Evolutionary conservation across 2,888 invertebrate species (phyloP).

Genomic region (Hypomecis atomaria): DNA sequence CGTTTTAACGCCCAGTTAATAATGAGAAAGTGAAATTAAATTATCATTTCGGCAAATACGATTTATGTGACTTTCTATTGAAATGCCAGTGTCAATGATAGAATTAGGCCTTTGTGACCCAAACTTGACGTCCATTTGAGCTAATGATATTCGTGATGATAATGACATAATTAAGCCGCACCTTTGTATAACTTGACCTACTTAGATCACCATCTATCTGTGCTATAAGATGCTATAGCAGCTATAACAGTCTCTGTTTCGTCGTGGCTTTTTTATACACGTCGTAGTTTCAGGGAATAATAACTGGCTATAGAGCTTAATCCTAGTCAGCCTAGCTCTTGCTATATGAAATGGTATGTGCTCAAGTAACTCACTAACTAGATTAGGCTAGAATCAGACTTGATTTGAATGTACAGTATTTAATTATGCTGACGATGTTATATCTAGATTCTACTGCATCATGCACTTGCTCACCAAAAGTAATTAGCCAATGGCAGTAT

Average conservation of each 20-base stretch:
- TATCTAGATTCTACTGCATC: too few relatives aligned
- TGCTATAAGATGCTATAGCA: too few relatives aligned
- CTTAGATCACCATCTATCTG: neutral
- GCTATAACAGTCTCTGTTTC: too few relatives aligned
- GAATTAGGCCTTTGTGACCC: conserved; percentile 4
- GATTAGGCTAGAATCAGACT: too few relatives aligned
- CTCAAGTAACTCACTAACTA: too few relatives aligned
- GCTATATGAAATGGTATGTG: too few relatives aligned
- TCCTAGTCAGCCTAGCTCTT: too few relatives aligned
- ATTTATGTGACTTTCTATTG: conserved; percentile 26
- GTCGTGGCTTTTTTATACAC: too few relatives aligned
- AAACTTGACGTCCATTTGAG: neutral
- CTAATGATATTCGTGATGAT: conserved; percentile 15
- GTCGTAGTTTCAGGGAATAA: too few relatives aligned
- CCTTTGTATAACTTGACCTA: neutral
- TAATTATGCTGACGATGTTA: too few relatives aligned
- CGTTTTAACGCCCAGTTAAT: conserved; percentile 35
- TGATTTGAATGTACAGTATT: too few relatives aligned
- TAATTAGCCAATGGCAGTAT: neutral
- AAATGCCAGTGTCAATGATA: conserved; percentile 16
- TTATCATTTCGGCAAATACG: conserved; percentile 31
- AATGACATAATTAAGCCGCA: conserved; percentile 7
- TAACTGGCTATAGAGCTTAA: too few relatives aligned
- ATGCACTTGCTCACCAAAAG: neutral
- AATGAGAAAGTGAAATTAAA: conserved; percentile 42